A percentile compares a stretch with the other conserved stretches of the same genome.
These are phyloP conservation scores for Sinonovacula constricta DNA, from an alignment of 1,140 invertebrate species.

Conservation along the genomic window DNA sequence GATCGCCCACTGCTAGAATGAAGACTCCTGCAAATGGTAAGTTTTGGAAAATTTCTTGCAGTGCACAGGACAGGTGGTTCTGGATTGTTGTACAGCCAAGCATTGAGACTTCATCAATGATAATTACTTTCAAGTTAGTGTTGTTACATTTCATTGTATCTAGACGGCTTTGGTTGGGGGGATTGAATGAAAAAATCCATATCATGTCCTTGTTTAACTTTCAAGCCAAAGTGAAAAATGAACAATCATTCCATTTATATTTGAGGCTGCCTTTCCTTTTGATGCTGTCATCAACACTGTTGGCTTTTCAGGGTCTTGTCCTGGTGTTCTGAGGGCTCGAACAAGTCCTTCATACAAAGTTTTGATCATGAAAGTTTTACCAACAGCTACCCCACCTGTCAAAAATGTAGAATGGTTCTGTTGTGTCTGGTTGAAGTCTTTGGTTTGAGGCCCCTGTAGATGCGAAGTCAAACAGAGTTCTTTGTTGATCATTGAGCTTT, in stretches of 20 bases:
- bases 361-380: conserved; percentile 27
- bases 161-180: background rate
- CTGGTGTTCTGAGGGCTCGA: conserved; percentile 4
- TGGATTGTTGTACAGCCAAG: background rate
- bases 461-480: conserved; percentile 17
- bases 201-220: conserved; percentile 18
- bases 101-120: background rate
- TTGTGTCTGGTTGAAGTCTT: background rate
- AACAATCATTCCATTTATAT: conserved; percentile 31
- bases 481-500: conserved; percentile 22
- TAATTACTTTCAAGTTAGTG: conserved; percentile 3
- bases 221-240: conserved; percentile 29
- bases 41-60: background rate
- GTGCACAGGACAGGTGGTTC: background rate
- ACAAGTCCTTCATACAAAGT: conserved; percentile 25
- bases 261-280: conserved; percentile 36
- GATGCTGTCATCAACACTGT: conserved; percentile 37
- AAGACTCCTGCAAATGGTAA: background rate
- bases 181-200: conserved; percentile 13
- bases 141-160: background rate
- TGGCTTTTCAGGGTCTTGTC: conserved; percentile 32
- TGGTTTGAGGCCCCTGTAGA: conserved; percentile 19
- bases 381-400: conserved; percentile 14
- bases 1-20: background rate
- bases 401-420: conserved; percentile 33